phyloP scores from a whole-genome alignment of 2,113 vertebrate genomes.

The Xiphias gladius region DNA sequence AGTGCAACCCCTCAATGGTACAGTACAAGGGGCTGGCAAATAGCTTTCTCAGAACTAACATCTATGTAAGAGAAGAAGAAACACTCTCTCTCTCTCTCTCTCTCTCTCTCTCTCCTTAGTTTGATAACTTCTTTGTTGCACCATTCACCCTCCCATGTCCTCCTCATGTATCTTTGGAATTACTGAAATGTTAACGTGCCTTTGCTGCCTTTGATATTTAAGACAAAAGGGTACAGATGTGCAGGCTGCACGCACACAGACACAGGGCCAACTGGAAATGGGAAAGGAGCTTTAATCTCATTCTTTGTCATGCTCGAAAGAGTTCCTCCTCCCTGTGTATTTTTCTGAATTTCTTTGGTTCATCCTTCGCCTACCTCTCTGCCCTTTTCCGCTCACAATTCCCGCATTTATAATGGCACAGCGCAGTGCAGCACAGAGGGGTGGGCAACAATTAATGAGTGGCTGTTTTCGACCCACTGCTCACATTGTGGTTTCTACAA shows the following conservation, averaged over 20 bases:
- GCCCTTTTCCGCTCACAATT: conserved; percentile 76
- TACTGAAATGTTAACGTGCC: conserved; percentile 98
- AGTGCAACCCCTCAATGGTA: conserved; percentile 86
- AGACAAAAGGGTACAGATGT: conserved; percentile 96
- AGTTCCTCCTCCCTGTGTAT: conserved; percentile 77
- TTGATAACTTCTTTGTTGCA: conserved; percentile 88
- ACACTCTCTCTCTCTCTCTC: conserved; percentile 28
- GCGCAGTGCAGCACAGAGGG: conserved; percentile 35
- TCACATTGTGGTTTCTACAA: conserved; percentile 67
- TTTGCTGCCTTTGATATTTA: conserved; percentile 98
- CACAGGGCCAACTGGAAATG: conserved; percentile 89
- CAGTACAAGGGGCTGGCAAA: conserved; percentile 87
- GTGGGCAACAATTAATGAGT: conserved; percentile 75
- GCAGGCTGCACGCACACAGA: conserved; percentile 83
- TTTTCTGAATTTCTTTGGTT: conserved; percentile 78
- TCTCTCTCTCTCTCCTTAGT: too few species aligned
- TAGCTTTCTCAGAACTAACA: conserved; percentile 80
- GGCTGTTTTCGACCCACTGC: conserved; percentile 74
- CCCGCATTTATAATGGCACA: conserved; percentile 68
- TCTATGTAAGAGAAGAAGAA: conserved; percentile 70
- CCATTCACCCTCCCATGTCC: conserved; percentile 86
- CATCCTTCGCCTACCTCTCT: conserved; percentile 78
- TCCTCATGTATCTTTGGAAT: conserved; percentile 89
- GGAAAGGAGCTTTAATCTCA: conserved; percentile 86
- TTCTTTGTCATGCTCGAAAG: conserved; percentile 84